Conservation (phyloP, 1,140 invertebrate species). For the Drosophila fuyamai region DNA sequence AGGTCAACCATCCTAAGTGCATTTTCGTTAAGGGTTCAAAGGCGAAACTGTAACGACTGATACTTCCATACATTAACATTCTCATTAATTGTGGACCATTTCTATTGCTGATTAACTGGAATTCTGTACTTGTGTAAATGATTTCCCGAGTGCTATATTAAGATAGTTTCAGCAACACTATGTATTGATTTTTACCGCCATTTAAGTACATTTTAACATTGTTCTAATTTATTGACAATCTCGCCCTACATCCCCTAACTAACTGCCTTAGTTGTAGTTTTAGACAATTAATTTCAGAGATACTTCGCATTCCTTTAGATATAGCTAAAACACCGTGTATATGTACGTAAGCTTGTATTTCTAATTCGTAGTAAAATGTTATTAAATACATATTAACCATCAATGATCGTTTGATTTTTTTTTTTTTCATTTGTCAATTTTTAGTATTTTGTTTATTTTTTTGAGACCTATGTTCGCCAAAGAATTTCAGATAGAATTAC, state of each 20-base stretch:
- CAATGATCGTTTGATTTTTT: neutral
- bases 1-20: conserved; percentile 73
- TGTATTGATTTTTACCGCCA: conserved; percentile 67
- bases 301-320: conserved; percentile 17
- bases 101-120: neutral
- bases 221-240: conserved; percentile 47
- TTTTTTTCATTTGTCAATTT: no score
- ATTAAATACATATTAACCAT: conserved; percentile 40
- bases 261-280: conserved; percentile 35
- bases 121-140: conserved; percentile 49
- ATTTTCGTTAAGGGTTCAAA: conserved; percentile 33
- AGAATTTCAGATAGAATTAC: no score
- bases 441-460: no score
- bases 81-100: neutral
- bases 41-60: conserved; percentile 55
- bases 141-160: conserved; percentile 74
- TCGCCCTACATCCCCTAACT: conserved; percentile 40
- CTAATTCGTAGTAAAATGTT: conserved; percentile 42
- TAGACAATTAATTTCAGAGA: conserved; percentile 28
- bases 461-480: no score
- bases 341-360: conserved; percentile 28
- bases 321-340: neutral
- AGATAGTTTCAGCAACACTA: conserved; percentile 51
- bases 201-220: conserved; percentile 69
- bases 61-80: conserved; percentile 13